phyloP scores from a whole-genome alignment of 2,888 invertebrate species.

The Craniophora ligustri region DNA sequence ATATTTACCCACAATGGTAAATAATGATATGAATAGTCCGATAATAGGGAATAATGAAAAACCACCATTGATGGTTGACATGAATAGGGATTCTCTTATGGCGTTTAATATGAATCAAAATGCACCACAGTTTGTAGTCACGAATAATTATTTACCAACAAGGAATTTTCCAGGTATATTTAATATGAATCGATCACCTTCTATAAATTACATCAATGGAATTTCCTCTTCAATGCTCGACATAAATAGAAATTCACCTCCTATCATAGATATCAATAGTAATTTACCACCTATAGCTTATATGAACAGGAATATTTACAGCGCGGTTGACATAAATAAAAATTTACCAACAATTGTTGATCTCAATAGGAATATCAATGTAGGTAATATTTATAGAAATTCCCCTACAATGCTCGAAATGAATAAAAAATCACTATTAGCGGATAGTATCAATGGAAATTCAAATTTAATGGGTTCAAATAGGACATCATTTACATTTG shows the following conservation, averaged over 20 bases:
- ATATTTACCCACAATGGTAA: not conserved
- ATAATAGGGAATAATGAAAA: not conserved
- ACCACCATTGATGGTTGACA: not conserved
- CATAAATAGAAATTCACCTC: not conserved
- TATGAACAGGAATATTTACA: not conserved
- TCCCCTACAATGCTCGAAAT: not conserved
- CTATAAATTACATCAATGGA: not conserved
- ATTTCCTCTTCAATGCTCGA: not conserved
- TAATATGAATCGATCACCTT: not conserved
- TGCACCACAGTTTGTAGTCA: too few relatives aligned
- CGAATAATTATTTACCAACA: not conserved
- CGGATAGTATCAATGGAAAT: not conserved
- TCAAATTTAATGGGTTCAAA: not conserved
- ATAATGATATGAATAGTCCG: not conserved
- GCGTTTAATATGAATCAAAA: not conserved
- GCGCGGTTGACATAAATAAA: not conserved
- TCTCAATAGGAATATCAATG: not conserved
- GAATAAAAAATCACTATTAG: not conserved
- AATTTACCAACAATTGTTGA: not conserved
- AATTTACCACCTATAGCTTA: not conserved
- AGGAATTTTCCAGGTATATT: not conserved
- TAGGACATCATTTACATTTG: too few relatives aligned
- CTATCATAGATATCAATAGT: not conserved
- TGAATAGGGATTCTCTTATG: not conserved
- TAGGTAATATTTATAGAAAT: not conserved